Percentiles rank a stretch among this genome's conserved stretches.
Evolutionary conservation across 2,797 vertebrate genomes (phyloP).

Genomic region (Falco novaeseelandiae): DNA sequence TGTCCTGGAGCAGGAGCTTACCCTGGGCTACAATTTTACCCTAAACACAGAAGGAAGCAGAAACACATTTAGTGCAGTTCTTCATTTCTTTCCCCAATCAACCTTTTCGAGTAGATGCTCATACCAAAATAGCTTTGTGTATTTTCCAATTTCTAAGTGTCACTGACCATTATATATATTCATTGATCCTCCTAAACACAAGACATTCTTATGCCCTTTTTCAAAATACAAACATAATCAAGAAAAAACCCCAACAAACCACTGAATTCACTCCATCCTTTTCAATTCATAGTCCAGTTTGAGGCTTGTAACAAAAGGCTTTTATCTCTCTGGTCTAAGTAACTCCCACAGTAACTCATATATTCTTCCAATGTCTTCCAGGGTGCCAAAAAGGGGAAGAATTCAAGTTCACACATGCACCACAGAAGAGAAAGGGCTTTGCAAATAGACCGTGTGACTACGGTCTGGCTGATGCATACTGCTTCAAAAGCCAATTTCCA

Average conservation of each 20-base stretch:
- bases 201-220: neutral
- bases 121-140: neutral
- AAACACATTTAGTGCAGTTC: neutral
- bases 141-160: neutral
- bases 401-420: neutral
- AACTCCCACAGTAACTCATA: neutral
- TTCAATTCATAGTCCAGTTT: neutral
- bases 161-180: neutral
- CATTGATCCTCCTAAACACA: neutral
- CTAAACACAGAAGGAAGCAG: constrained; percentile 72
- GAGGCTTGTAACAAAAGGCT: neutral
- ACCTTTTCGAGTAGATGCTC: neutral
- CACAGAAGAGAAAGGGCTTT: neutral
- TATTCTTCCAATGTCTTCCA: neutral
- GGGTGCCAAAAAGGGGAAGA: neutral
- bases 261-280: neutral
- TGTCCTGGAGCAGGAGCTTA: constrained; percentile 95
- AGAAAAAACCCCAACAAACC: fast-evolving
- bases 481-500: neutral
- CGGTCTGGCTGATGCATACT: neutral
- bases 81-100: neutral
- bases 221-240: neutral
- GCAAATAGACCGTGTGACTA: neutral
- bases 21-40: constrained; percentile 98
- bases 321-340: neutral